Evolutionary conservation across 2,113 vertebrate genomes (phyloP).

Genomic region (Ailurus styani): DNA sequence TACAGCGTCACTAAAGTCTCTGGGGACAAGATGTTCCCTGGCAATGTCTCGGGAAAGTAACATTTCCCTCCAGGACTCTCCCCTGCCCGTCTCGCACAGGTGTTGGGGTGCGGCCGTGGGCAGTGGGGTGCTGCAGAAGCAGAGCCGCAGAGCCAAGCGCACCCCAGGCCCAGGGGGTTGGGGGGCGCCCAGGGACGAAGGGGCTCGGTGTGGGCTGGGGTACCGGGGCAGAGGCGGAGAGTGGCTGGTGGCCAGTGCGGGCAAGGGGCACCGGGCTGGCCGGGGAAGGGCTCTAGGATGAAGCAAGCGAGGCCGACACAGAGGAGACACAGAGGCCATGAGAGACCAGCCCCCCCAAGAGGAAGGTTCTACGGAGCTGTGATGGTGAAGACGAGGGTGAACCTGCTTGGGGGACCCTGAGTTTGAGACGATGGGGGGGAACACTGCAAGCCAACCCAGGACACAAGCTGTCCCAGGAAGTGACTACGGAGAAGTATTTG

Average conservation of each 20-base stretch:
- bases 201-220: background rate
- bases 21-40: no score
- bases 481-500: fast-evolving
- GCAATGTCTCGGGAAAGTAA: no score
- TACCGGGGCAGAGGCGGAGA: fast-evolving
- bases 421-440: background rate
- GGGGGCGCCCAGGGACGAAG: background rate
- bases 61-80: background rate
- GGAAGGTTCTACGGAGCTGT: background rate
- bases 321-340: background rate
- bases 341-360: background rate
- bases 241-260: no score
- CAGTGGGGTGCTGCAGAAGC: background rate
- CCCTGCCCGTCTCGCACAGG: background rate
- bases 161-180: fast-evolving
- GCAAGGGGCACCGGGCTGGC: fast-evolving
- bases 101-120: background rate
- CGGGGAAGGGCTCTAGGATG: background rate
- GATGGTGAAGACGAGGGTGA: background rate
- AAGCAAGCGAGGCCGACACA: background rate
- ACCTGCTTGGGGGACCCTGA: fast-evolving
- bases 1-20: background rate
- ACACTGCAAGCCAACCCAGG: fast-evolving
- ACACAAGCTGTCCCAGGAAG: background rate
- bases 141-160: background rate